Base-by-base conservation (phyloP, 1,140 invertebrate genomes). In the Drusus annulatus region DNA sequence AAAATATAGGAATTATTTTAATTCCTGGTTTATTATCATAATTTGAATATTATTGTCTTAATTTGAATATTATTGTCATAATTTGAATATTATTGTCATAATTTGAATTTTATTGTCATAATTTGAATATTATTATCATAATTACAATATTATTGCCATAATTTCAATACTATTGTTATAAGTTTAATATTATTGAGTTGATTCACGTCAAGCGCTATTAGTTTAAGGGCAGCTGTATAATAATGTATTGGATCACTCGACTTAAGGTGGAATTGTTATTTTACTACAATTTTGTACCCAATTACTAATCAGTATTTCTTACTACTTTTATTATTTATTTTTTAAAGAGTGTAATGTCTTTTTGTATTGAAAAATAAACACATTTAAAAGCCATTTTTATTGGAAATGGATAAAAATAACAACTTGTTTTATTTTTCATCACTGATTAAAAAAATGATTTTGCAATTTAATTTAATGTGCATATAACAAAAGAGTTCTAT, bases 361-460 rank as follows among this genome's bases (percentile, higher is more conserved):
- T 75, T 76, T 76, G 73, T 76, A 76, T 76, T 60, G 54, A 76
- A 76, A 62, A 69, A 25, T 74, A 74, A 74, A 76, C n/a, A 58
- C 16, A 21, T 25, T 60, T 31, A 76, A 60, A 76, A 15, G 28
- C 73, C 73, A 76, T 76, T 76, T 76, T 62, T 76, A 76, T 76
- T 76, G 54, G n/a, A 76, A 76, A 76, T 76, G 73, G 73, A 76
- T 17, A 76, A 54, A 15, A 73, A 54, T 36, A 36, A 36, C 8
- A 7, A 36, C 31, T 36, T 36, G 31, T 7, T 36, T 36, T 3
- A 36, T 36, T 36, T 36, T 36, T 36, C 8, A 36, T 7, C 8
- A 8, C 6, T 36, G n/a, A n/a, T n/a, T n/a, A n/a, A n/a, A n/a
- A n/a, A n/a, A n/a, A n/a, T n/a, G n/a, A n/a, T n/a, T n/a, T n/a